Percentiles rank a stretch among this genome's conserved stretches.
These are phyloP conservation scores for Promerops cafer DNA, from an alignment of 2,113 vertebrate genomes.

Conservation along the genomic window DNA sequence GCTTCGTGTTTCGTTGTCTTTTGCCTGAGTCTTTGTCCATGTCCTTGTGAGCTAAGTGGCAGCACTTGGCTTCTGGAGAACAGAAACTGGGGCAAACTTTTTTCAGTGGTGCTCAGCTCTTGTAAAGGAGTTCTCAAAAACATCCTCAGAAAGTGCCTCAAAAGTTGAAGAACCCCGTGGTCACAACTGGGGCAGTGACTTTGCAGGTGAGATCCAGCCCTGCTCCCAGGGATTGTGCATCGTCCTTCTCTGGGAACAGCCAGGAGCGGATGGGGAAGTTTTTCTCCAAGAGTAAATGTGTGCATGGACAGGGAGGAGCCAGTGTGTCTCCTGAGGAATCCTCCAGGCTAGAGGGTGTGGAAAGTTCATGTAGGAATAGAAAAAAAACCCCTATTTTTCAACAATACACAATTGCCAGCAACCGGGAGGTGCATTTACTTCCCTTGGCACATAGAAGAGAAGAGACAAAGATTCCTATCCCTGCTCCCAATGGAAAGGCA, in stretches of 20 bases:
- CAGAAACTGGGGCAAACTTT: not conserved
- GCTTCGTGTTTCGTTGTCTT: not conserved
- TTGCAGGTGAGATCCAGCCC: not conserved
- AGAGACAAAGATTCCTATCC: not conserved
- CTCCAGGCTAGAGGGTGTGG: not conserved
- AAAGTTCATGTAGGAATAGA: not conserved
- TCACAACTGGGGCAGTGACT: rapidly evolving
- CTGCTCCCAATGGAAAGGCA: not conserved
- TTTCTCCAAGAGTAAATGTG: rapidly evolving
- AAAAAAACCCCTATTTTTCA: not conserved
- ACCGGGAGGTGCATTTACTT: not conserved
- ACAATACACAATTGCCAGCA: not conserved
- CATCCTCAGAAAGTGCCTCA: not conserved
- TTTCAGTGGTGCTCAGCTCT: not conserved
- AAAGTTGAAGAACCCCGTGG: not conserved
- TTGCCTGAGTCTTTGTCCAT: not conserved
- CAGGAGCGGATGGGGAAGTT: not conserved
- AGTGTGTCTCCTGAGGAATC: not conserved
- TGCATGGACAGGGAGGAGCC: not conserved
- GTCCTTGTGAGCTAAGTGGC: not conserved
- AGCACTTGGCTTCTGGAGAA: not conserved
- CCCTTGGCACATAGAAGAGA: not conserved
- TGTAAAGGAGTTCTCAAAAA: not conserved
- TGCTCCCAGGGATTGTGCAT: not conserved
- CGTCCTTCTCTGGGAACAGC: rapidly evolving